Evolutionary conservation across 2,888 invertebrate genomes (phyloP), one percentile per base, ranked within the genome.

Genomic region (Nemurella pictetii): DNA sequence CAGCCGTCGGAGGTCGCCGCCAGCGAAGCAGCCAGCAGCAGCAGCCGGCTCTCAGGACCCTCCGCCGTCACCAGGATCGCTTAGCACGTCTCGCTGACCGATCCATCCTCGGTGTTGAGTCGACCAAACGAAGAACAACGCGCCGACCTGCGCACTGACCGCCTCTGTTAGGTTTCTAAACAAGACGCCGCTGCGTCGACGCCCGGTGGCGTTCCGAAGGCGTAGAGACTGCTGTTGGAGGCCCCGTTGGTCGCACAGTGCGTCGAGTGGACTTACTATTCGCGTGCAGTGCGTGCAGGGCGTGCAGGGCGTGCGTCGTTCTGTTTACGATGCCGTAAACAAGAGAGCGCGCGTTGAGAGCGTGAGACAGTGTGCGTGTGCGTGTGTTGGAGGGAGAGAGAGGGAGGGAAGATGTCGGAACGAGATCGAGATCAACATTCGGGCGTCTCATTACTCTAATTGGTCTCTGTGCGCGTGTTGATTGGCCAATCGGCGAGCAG

Each of bases 341-440:
- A 55, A 36, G 82, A 74, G 85, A 87, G 82, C 83, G 85, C 86
- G 85, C 85, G 86, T n/a, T 30, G 82, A 74, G 85, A 87, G 82
- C 83, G 85, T 86, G 85, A 85, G 86, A 83, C 85, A 86, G 86
- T 80, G 85, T 81, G 81, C 27, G 85, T 80, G n/a, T 73, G 80
- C 84, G 27, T 72, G 77, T 74, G 80, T 77, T 78, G 77, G 75
- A 83, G 35, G 9, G 83, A 73, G 78, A 20, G 75, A 27, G 15
- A 1, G 75, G 26, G 75, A 2, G 28, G 12, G 75, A 75, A 20
- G 4, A 75, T 75, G 75, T 75, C 26, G 75, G 75, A 28, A 25
- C 4, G 28, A 26, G 7, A 75, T 26, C 75, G 75, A 28, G 75
- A 75, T 26, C 7, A 75, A 20, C 26, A n/a, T 9, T 36, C 36